phyloP scores from a whole-genome alignment of 2,113 vertebrate genomes.

The Dendropsophus ebraccatus region DNA sequence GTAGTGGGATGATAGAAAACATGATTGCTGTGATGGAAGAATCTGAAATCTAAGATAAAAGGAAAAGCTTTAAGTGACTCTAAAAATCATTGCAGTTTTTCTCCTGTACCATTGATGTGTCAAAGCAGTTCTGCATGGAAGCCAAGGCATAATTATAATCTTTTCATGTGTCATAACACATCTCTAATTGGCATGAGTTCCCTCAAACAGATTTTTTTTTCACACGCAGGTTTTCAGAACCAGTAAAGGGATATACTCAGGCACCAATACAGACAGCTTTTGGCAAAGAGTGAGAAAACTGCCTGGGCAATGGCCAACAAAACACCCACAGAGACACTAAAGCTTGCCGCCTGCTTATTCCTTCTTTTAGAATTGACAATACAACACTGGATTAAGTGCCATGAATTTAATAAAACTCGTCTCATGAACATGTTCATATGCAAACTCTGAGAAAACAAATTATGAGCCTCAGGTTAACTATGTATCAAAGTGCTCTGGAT shows the following conservation, averaged over 20 bases:
- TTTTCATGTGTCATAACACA: constrained; percentile 72
- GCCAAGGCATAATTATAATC: constrained; percentile 69
- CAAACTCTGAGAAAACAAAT: constrained; percentile 41
- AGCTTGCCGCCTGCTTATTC: constrained; percentile 62
- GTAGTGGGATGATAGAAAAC: not conserved
- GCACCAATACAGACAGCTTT: constrained; percentile 61
- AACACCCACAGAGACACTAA: constrained; percentile 59
- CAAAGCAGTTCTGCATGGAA: constrained; percentile 67
- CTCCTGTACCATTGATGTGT: constrained; percentile 65
- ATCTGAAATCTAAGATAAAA: constrained; percentile 28
- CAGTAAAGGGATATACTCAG: constrained; percentile 57
- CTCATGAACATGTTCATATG: constrained; percentile 59
- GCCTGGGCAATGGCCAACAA: constrained; percentile 53
- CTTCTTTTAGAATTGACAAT: constrained; percentile 61
- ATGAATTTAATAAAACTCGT: constrained; percentile 73
- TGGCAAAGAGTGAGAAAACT: constrained; percentile 59
- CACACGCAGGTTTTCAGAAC: constrained; percentile 59
- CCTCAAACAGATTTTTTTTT: constrained; percentile 63
- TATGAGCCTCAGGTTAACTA: constrained; percentile 46
- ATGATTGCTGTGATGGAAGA: not conserved
- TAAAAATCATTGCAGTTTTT: constrained; percentile 60
- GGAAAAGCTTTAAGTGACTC: constrained; percentile 17
- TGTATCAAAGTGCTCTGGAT: constrained; percentile 30
- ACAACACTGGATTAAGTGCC: constrained; percentile 70
- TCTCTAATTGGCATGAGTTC: constrained; percentile 70